Conservation (phyloP, 2,797 vertebrate genomes). For the Vespertilio murinus region DNA sequence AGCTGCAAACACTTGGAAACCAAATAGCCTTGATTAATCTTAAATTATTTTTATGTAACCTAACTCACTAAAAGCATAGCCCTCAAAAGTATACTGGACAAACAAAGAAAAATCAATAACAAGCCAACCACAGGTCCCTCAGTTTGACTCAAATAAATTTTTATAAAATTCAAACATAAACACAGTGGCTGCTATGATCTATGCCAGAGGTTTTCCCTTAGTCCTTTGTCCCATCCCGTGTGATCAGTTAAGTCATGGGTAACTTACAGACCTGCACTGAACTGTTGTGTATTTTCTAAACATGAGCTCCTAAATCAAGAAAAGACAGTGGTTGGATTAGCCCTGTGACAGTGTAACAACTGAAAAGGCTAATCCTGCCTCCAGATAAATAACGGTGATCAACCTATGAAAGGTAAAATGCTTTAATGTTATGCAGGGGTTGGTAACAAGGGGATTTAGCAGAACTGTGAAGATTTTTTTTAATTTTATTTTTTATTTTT, state of each 20-base stretch:
- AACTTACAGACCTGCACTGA: neutral
- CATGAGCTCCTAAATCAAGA: neutral
- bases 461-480: neutral
- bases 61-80: neutral
- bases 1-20: neutral
- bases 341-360: neutral
- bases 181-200: neutral
- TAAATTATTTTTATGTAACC: constrained; percentile 16
- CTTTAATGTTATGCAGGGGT: neutral
- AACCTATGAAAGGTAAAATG: neutral
- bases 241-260: neutral
- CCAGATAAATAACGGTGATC: neutral
- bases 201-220: neutral
- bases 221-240: neutral
- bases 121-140: neutral
- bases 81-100: neutral
- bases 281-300: neutral
- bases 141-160: neutral
- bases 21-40: neutral
- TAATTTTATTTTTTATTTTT: no score
- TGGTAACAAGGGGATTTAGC: neutral
- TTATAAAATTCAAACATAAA: neutral
- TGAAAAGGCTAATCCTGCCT: neutral
- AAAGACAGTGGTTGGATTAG: neutral
- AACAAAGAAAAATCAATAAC: constrained; percentile 7